A percentile compares a stretch with the other conserved stretches of the same genome.
Evolutionary conservation across 2,888 invertebrate genomes (phyloP).

Genomic region (Baronia brevicornis): DNA sequence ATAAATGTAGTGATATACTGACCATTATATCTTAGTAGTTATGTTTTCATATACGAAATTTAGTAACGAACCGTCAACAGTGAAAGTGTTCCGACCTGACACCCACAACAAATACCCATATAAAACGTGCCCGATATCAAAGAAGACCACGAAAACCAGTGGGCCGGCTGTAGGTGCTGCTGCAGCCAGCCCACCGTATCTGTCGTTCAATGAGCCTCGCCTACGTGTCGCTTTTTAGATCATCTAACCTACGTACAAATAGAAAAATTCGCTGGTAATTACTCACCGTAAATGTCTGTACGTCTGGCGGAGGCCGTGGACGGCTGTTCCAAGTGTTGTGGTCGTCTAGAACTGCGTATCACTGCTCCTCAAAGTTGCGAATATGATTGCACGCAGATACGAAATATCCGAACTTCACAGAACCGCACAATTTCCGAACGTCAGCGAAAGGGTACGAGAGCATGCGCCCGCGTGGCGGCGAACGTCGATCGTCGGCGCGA

Average conservation of each 20-base stretch:
- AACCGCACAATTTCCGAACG: constrained; percentile 54
- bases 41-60: constrained; percentile 1
- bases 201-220: constrained; percentile 48
- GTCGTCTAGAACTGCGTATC: too few relatives aligned
- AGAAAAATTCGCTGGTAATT: constrained; percentile 44
- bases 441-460: constrained; percentile 37
- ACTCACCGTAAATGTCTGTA: constrained; percentile 57
- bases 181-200: constrained; percentile 60
- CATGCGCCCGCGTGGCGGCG: constrained; percentile 61
- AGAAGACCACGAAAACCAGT: constrained; percentile 40
- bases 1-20: too few relatives aligned
- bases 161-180: constrained; percentile 29
- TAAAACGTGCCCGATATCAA: constrained; percentile 38
- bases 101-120: constrained; percentile 29
- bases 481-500: constrained; percentile 56
- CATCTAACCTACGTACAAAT: constrained; percentile 29
- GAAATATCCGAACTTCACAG: constrained; percentile 12
- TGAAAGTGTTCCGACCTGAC: constrained; percentile 27
- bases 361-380: too few relatives aligned
- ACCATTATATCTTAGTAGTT: too few relatives aligned
- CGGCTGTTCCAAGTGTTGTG: constrained; percentile 57
- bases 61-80: constrained; percentile 15
- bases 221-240: constrained; percentile 56
- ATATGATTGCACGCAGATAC: too few relatives aligned
- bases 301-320: constrained; percentile 33